These are phyloP conservation scores for Empidonax traillii DNA, from an alignment of 2,113 vertebrate genomes.

Conservation along the genomic window DNA sequence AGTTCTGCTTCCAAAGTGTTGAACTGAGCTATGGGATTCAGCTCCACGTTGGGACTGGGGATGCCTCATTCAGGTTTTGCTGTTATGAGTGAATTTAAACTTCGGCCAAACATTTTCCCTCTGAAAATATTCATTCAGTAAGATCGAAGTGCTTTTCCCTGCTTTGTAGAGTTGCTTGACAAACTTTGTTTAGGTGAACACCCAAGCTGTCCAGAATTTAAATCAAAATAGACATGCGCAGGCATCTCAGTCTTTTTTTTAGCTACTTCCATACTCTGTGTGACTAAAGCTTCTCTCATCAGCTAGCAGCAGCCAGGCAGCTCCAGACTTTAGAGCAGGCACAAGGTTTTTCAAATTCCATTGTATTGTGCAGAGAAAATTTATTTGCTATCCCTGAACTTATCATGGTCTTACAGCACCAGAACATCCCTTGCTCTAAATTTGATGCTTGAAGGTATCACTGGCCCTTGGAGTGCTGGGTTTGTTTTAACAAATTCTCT, in stretches of 20 bases:
- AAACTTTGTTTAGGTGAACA: not conserved
- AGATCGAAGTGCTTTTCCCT: not conserved
- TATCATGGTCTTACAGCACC: not conserved
- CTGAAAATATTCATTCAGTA: not conserved
- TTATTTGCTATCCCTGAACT: not conserved
- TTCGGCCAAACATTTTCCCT: not conserved
- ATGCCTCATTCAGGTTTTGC: not conserved
- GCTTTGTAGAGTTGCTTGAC: not conserved
- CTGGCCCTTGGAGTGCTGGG: not conserved
- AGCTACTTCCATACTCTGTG: not conserved
- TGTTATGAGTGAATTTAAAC: not conserved
- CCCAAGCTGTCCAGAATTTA: not conserved
- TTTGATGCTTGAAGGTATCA: not conserved
- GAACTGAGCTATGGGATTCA: not conserved
- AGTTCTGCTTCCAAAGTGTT: not conserved
- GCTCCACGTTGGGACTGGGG: not conserved
- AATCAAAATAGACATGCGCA: not conserved
- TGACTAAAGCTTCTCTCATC: not conserved
- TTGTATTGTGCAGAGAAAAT: not conserved
- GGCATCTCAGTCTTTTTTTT: not conserved
- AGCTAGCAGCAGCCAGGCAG: not conserved
- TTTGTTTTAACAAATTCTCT: slow-evolving; percentile 41
- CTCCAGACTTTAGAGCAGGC: not conserved
- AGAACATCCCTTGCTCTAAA: not conserved
- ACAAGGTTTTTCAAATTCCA: not conserved